A percentile compares a stretch with the other conserved stretches of the same genome.
These are phyloP conservation scores for Drosophila kokeensis DNA, from an alignment of 2,888 invertebrate species.

Conservation along the genomic window DNA sequence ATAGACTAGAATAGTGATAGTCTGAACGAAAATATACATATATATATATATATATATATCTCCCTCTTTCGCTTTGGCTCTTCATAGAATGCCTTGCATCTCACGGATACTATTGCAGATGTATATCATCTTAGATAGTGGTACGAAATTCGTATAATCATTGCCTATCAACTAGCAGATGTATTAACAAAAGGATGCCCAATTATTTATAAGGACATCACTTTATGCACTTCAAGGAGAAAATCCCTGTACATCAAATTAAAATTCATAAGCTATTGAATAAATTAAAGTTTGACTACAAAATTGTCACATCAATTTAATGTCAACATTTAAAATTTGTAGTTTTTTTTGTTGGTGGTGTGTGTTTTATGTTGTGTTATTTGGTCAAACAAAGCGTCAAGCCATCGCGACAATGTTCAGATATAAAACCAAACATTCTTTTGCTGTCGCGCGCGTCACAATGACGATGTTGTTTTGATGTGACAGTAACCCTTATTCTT, in stretches of 20 bases:
- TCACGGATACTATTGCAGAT: not conserved
- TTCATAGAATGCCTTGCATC: not conserved
- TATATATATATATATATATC: no score
- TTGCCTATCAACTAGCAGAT: not conserved
- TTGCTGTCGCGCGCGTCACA: constrained; percentile 15
- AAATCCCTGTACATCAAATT: not conserved
- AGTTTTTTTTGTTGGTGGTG: not conserved
- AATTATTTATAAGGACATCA: not conserved
- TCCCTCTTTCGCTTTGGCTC: not conserved
- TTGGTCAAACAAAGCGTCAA: not conserved
- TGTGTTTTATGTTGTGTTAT: not conserved
- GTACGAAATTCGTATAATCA: not conserved
- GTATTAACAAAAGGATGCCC: not conserved
- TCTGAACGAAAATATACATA: not conserved
- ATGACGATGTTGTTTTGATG: constrained; percentile 28
- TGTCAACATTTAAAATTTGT: not conserved
- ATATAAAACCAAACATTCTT: constrained; percentile 30
- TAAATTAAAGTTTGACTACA: not conserved
- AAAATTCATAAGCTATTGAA: not conserved
- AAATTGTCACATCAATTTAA: not conserved
- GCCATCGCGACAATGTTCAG: not conserved
- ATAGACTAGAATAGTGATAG: not conserved
- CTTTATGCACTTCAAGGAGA: not conserved
- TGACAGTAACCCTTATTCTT: constrained; percentile 63
- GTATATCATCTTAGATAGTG: not conserved